Percentiles rank a stretch among this genome's conserved stretches.
Conservation (phyloP, 37 sponge, comb jelly and placozoan species). For the Beroe forskalii region DNA sequence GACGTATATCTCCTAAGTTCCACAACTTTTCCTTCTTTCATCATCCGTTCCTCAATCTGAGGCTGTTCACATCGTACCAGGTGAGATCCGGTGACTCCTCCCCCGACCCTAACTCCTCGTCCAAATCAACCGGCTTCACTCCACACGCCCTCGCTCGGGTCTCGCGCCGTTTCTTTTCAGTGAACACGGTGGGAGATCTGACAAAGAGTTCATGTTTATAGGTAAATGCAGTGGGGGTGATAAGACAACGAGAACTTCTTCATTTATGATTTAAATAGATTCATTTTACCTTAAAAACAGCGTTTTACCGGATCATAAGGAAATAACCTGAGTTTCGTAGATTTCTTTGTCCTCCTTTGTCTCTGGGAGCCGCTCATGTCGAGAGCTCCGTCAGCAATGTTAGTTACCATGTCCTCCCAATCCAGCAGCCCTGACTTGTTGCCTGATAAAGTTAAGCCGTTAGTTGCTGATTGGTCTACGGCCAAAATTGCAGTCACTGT, state of each 20-base stretch:
- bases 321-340: constrained; percentile 46
- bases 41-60: constrained; percentile 34
- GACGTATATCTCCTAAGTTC: neutral
- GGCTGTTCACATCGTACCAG: constrained; percentile 58
- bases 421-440: constrained; percentile 18
- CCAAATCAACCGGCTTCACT: constrained; percentile 18
- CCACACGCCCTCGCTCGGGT: neutral
- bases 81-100: neutral
- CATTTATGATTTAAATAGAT: too few species aligned
- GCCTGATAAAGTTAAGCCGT: too few species aligned
- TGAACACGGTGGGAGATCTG: constrained; percentile 50
- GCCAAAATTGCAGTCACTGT: too few species aligned
- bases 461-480: too few species aligned
- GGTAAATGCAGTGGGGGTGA: too few species aligned
- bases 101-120: neutral
- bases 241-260: too few species aligned
- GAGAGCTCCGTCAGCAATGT: constrained; percentile 62
- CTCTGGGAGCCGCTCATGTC: constrained; percentile 56
- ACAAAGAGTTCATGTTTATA: neutral
- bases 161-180: constrained; percentile 12
- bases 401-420: constrained; percentile 62
- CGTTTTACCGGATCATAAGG: too few species aligned
- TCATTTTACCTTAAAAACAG: too few species aligned
- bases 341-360: neutral
- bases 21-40: neutral